Conservation (phyloP, 2,797 vertebrate genomes). For the Cirrhinus mrigala region DNA sequence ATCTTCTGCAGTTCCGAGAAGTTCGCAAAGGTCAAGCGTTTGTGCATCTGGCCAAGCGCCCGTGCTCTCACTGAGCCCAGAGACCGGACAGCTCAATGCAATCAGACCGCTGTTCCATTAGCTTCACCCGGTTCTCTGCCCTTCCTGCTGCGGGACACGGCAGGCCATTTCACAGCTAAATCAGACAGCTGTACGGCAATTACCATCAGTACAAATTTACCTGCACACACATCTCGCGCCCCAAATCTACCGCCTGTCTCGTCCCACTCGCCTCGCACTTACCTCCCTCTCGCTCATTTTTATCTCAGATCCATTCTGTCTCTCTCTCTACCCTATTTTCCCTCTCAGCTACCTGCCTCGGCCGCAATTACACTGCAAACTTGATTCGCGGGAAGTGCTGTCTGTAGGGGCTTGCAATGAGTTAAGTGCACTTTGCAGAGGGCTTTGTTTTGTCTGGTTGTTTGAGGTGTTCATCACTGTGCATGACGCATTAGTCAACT, state of each 20-base stretch:
- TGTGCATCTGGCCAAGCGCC: constrained; percentile 60
- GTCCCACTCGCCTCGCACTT: constrained; percentile 9
- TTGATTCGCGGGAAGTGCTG: constrained; percentile 37
- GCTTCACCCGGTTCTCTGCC: constrained; percentile 48
- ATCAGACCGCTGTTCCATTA: constrained; percentile 58
- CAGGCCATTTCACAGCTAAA: constrained; percentile 65
- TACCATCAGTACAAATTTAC: constrained; percentile 65
- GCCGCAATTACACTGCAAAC: constrained; percentile 43
- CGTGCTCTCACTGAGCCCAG: constrained; percentile 41
- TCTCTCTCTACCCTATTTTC: constrained; percentile 20
- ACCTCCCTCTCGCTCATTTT: background rate
- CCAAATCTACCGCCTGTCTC: constrained; percentile 9
- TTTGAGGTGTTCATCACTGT: constrained; percentile 27
- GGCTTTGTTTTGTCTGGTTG: constrained; percentile 47
- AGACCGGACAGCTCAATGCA: constrained; percentile 45
- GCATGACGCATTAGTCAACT: constrained; percentile 22
- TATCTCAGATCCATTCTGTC: constrained; percentile 19
- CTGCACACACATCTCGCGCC: constrained; percentile 53
- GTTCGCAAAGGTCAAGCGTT: constrained; percentile 71
- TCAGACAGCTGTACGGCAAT: constrained; percentile 64
- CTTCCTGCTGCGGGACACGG: constrained; percentile 64
- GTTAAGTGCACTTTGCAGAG: constrained; percentile 52
- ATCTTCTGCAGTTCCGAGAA: constrained; percentile 57
- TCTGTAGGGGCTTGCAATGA: constrained; percentile 41
- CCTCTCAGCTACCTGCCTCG: constrained; percentile 39